Evolutionary conservation across 2,113 vertebrate genomes (phyloP).

Genomic region (Monopterus albus): DNA sequence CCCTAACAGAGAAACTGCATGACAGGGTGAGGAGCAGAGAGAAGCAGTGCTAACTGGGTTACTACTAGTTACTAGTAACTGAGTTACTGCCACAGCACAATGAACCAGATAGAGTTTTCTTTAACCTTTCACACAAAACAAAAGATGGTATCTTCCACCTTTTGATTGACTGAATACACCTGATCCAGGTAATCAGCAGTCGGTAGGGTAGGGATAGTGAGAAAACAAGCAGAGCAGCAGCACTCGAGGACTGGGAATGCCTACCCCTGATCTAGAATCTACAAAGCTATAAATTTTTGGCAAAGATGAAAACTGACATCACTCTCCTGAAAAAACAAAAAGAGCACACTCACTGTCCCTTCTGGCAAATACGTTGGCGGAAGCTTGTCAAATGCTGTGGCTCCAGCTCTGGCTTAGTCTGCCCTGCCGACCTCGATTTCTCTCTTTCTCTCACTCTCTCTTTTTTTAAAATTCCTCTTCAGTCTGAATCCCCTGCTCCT

Average conservation of each 20-base stretch:
- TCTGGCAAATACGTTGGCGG: background rate
- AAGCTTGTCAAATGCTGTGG: background rate
- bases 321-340: constrained; percentile 8
- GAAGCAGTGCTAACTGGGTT: constrained; percentile 7
- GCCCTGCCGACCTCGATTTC: constrained; percentile 19
- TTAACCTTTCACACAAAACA: constrained; percentile 7
- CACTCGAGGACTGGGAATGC: no score
- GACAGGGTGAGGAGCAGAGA: background rate
- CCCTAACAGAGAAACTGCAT: background rate
- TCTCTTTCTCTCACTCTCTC: background rate
- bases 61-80: no score
- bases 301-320: constrained; percentile 17
- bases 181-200: no score
- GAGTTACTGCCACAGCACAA: constrained; percentile 6
- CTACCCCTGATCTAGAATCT: background rate
- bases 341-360: background rate
- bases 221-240: no score
- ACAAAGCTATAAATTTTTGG: constrained; percentile 17
- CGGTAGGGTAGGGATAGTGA: no score
- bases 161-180: no score
- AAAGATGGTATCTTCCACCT: no score
- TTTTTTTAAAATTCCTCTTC: background rate
- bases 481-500: constrained; percentile 33
- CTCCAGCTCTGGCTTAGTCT: constrained; percentile 22
- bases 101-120: constrained; percentile 24